A percentile compares a stretch with the other conserved stretches of the same genome.
Conservation (phyloP, 1,140 invertebrate species). For the Pachypsylla venusta region DNA sequence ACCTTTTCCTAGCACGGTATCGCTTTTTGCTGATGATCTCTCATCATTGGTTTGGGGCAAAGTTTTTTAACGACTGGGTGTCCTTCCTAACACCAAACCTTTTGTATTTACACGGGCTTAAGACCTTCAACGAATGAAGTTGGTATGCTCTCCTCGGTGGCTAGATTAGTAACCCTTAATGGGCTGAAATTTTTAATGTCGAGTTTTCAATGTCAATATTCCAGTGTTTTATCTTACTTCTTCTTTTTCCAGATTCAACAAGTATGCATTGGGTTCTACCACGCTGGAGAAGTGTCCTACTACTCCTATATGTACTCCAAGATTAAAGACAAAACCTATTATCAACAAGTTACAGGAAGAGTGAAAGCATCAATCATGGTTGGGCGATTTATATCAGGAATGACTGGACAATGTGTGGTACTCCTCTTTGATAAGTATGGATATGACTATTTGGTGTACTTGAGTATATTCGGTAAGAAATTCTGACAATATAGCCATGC, state of each 20-base stretch:
- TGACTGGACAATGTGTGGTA: conserved; percentile 15
- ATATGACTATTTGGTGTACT: conserved; percentile 11
- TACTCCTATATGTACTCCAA: conserved; percentile 88
- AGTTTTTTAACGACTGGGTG: no score
- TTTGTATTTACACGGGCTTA: no score
- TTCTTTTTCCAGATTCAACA: conserved; percentile 32
- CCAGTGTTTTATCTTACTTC: conserved; percentile 12
- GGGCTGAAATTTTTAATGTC: no score
- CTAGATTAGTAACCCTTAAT: not conserved
- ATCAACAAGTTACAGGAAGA: conserved; percentile 55
- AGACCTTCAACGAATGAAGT: not conserved
- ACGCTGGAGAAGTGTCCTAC: conserved; percentile 81
- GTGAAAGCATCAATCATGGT: conserved; percentile 18
- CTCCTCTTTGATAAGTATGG: conserved; percentile 8
- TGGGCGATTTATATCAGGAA: conserved; percentile 16
- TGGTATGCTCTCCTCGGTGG: not conserved
- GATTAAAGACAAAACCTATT: conserved; percentile 50
- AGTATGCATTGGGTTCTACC: conserved; percentile 60
- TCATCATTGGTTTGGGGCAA: no score
- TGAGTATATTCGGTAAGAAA: conserved; percentile 17
- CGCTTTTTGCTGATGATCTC: no score
- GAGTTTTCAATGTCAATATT: not conserved
- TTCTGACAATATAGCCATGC: no score
- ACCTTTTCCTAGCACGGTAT: no score
- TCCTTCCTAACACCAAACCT: no score